phyloP scores from a whole-genome alignment of 2,797 vertebrate species.

The Tenualosa ilisha region DNA sequence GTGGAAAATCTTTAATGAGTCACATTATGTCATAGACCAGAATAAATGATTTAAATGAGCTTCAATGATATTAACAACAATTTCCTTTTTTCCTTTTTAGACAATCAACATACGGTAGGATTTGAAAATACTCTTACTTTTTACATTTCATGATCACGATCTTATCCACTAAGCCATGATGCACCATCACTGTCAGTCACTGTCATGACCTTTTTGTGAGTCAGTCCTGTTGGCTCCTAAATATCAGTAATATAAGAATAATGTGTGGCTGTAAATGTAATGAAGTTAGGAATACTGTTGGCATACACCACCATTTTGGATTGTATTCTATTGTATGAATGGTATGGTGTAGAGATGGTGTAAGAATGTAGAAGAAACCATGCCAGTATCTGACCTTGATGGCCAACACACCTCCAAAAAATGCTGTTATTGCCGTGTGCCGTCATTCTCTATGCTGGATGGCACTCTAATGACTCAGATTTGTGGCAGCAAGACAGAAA shows the following conservation, averaged over 20 bases:
- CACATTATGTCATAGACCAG: conserved; percentile 25
- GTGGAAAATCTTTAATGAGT: conserved; percentile 43
- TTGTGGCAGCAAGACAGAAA: neutral
- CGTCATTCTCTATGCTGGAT: neutral
- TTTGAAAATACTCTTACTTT: conserved; percentile 10
- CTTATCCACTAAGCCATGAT: neutral
- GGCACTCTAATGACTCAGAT: neutral
- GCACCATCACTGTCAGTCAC: neutral
- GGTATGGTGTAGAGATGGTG: neutral
- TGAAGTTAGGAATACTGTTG: neutral
- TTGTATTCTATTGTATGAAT: neutral
- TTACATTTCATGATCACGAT: neutral
- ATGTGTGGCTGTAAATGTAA: neutral
- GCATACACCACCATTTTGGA: neutral
- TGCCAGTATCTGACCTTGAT: neutral
- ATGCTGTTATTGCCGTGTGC: neutral
- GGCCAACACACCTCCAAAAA: neutral
- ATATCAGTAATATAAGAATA: neutral
- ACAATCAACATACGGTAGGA: conserved; percentile 20
- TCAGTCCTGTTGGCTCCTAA: neutral
- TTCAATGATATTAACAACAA: conserved; percentile 29
- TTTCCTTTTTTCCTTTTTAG: conserved; percentile 1
- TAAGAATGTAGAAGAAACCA: neutral
- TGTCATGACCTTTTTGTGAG: neutral
- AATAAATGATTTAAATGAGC: conserved; percentile 37